phyloP scores from a whole-genome alignment of 2,888 invertebrate genomes.

The Drosophila infuscata region DNA sequence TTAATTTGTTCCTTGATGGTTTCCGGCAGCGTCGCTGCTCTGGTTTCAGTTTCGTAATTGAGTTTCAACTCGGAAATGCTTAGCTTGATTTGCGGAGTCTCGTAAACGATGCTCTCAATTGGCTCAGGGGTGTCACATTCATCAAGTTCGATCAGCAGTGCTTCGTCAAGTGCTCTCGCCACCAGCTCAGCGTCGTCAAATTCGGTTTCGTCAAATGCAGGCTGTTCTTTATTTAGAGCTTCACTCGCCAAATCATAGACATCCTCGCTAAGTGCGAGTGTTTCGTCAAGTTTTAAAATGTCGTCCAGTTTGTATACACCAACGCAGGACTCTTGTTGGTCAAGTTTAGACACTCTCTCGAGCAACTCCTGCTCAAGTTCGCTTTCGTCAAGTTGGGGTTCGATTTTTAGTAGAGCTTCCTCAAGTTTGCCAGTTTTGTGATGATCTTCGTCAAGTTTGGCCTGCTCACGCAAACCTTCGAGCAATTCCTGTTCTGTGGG shows the following conservation, averaged over 20 bases:
- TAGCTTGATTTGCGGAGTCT: constrained; percentile 79
- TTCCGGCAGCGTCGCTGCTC: constrained; percentile 42
- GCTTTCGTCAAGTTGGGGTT: constrained; percentile 23
- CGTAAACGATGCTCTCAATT: constrained; percentile 71
- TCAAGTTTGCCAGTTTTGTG: constrained; percentile 28
- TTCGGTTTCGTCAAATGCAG: constrained; percentile 34
- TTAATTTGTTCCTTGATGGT: constrained; percentile 28
- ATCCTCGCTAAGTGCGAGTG: constrained; percentile 12
- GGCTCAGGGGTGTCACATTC: constrained; percentile 20
- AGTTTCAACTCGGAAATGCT: constrained; percentile 79
- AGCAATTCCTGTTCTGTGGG: constrained; percentile 77
- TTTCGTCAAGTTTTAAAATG: constrained; percentile 40
- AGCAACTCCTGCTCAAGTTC: constrained; percentile 1
- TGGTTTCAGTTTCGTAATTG: constrained; percentile 62
- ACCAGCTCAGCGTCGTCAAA: constrained; percentile 51
- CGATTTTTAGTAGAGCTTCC: constrained; percentile 17
- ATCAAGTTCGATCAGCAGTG: constrained; percentile 4
- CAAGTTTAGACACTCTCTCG: constrained; percentile 19
- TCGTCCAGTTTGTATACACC: constrained; percentile 24
- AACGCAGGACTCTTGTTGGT: not conserved
- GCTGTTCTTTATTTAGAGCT: constrained; percentile 12
- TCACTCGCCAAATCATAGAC: constrained; percentile 53
- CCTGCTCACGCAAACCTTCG: constrained; percentile 72
- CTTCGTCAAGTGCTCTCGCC: constrained; percentile 30
- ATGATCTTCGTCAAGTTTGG: constrained; percentile 12